phyloP scores from a whole-genome alignment of 2,113 vertebrate species.

The Benitochromis conjunctus region DNA sequence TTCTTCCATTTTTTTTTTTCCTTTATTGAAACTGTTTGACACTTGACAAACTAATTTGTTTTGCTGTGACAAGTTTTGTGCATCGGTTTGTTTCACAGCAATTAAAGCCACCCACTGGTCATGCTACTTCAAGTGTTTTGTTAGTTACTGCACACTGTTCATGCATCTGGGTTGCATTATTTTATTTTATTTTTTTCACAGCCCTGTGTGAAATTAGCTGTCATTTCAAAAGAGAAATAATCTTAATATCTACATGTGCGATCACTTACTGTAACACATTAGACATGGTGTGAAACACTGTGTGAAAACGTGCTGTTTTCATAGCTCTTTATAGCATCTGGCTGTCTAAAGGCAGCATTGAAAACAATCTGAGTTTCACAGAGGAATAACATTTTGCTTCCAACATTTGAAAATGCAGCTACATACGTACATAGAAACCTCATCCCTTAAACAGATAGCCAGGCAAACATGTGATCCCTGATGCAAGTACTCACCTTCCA shows the following conservation, averaged over 20 bases:
- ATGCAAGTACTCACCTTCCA: not conserved
- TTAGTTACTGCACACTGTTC: not conserved
- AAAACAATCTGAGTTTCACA: not conserved
- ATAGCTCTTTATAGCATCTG: not conserved
- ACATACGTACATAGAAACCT: not conserved
- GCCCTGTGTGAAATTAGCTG: constrained; percentile 22
- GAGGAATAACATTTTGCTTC: not conserved
- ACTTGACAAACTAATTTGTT: not conserved
- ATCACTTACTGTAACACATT: constrained; percentile 43
- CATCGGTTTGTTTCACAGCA: not conserved
- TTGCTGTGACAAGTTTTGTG: not conserved
- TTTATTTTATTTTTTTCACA: not conserved
- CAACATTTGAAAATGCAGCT: not conserved
- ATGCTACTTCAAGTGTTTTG: not conserved
- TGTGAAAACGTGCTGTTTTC: constrained; percentile 41
- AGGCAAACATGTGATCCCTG: not conserved
- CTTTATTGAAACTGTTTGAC: not conserved
- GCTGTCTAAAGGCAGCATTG: not conserved
- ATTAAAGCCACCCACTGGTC: not conserved
- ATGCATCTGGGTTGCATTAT: not conserved
- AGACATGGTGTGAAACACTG: constrained; percentile 31
- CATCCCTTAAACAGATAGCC: not conserved
- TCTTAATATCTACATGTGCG: constrained; percentile 30
- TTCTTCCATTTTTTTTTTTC: not conserved
- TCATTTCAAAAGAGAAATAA: constrained; percentile 28